phyloP scores from a whole-genome alignment of 2,113 vertebrate genomes.

The Meriones unguiculatus region DNA sequence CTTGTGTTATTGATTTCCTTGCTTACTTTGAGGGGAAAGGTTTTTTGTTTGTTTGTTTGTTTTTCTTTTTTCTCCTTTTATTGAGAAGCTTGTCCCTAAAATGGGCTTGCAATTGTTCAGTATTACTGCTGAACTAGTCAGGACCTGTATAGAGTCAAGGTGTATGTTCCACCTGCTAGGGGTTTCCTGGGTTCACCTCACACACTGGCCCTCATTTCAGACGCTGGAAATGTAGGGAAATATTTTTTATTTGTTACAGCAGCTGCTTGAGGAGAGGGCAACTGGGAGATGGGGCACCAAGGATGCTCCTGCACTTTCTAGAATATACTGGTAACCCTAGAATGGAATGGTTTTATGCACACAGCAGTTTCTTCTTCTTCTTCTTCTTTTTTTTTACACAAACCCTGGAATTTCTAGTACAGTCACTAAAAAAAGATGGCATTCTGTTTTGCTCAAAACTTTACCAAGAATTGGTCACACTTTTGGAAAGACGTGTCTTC shows the following conservation, averaged over 20 bases:
- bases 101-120: neutral
- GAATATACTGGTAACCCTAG: neutral
- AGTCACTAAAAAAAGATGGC: neutral
- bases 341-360: neutral
- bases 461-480: neutral
- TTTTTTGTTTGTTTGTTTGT: neutral
- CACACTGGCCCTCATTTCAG: neutral
- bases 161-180: neutral
- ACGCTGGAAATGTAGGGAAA: too few species aligned
- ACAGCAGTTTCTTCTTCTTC: neutral
- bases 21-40: neutral
- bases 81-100: neutral
- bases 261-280: neutral
- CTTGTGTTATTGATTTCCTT: neutral
- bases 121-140: neutral
- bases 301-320: neutral
- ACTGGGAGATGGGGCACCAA: neutral
- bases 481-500: neutral
- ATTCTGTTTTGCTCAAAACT: constrained; percentile 11
- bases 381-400: neutral
- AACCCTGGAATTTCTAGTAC: neutral
- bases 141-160: neutral
- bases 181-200: neutral
- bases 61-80: neutral
- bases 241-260: neutral